Evolutionary conservation across 2,113 vertebrate genomes (phyloP).

Genomic region (Urocolius indicus): DNA sequence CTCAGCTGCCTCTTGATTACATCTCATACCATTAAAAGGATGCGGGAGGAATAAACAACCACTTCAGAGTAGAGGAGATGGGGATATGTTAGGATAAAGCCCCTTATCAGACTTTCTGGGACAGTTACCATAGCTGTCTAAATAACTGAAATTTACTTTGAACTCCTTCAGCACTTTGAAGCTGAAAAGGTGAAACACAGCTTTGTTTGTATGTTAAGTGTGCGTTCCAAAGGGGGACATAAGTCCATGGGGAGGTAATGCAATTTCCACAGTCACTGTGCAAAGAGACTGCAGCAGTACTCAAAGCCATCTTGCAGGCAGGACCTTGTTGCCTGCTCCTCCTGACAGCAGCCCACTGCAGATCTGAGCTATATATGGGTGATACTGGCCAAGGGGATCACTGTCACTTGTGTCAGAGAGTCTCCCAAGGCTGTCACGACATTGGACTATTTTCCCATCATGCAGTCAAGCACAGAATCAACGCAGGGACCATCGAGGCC

Average conservation of each 20-base stretch:
- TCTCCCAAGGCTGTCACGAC: neutral
- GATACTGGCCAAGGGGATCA: neutral
- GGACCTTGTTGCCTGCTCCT: neutral
- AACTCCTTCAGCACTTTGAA: neutral
- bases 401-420: neutral
- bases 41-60: neutral
- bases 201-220: neutral
- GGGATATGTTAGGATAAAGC: neutral
- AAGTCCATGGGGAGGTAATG: neutral
- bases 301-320: neutral
- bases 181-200: neutral
- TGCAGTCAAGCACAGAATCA: neutral
- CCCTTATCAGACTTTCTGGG: neutral
- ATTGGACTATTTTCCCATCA: neutral
- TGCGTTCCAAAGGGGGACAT: neutral
- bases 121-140: neutral
- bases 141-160: neutral
- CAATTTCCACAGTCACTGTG: neutral
- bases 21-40: slow-evolving; percentile 4
- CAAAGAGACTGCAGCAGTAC: neutral
- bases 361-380: neutral
- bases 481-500: neutral
- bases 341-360: neutral
- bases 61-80: neutral
- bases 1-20: slow-evolving; percentile 49